phyloP scores from a whole-genome alignment of 2,797 vertebrate genomes.

The Sarcoramphus papa region DNA sequence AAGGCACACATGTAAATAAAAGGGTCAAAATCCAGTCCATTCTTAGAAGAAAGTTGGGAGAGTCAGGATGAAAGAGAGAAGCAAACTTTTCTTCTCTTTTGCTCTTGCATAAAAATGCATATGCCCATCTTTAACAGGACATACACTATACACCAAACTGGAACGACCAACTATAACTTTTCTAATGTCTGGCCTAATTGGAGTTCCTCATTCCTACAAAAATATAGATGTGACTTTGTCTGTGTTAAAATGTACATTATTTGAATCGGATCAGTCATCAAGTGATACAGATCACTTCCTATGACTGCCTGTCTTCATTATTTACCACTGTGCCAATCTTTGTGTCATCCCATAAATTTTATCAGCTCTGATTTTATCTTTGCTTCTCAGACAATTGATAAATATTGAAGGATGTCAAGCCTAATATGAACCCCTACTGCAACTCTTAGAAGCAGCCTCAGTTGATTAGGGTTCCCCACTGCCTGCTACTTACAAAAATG shows the following conservation, averaged over 20 bases:
- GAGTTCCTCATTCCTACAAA: neutral
- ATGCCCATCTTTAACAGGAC: neutral
- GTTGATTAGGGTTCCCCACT: neutral
- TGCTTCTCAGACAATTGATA: conserved; percentile 29
- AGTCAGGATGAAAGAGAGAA: neutral
- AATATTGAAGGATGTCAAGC: conserved; percentile 42
- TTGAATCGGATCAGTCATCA: neutral
- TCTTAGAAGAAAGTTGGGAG: neutral
- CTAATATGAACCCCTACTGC: neutral
- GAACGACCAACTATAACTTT: neutral
- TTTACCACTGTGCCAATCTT: conserved; percentile 47
- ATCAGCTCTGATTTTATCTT: conserved; percentile 20
- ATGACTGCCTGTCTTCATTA: conserved; percentile 44
- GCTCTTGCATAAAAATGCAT: neutral
- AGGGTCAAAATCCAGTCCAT: neutral
- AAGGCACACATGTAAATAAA: neutral
- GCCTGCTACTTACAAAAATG: neutral
- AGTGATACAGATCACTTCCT: conserved; percentile 11
- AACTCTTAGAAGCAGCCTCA: neutral
- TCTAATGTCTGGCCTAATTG: neutral
- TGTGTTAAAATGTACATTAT: neutral
- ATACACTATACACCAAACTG: neutral
- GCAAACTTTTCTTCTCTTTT: neutral
- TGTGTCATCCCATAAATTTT: conserved; percentile 38
- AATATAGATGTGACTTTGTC: neutral